These are phyloP conservation scores for Phymastichus coffea DNA, from an alignment of 1,140 invertebrate genomes.

Conservation along the genomic window DNA sequence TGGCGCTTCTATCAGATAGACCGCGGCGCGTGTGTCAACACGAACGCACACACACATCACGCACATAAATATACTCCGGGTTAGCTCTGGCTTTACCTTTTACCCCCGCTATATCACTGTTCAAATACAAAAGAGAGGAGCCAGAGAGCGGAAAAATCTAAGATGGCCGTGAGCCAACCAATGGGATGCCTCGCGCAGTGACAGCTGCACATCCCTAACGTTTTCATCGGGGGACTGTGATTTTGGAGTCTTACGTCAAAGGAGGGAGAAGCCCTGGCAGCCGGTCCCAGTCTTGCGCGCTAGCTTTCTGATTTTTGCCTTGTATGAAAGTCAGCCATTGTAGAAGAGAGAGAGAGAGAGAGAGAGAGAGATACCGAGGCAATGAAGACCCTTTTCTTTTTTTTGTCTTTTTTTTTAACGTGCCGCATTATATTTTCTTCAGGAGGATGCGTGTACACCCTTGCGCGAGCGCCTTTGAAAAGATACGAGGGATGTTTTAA, in stretches of 20 bases:
- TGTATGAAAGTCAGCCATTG: slow-evolving; percentile 56
- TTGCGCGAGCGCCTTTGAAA: not conserved
- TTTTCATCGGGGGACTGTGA: slow-evolving; percentile 16
- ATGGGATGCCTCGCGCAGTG: slow-evolving; percentile 45
- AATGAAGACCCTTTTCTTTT: slow-evolving; percentile 35
- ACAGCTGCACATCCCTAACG: slow-evolving; percentile 54
- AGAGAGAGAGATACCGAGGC: too few relatives aligned
- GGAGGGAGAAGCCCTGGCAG: too few relatives aligned
- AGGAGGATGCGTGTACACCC: slow-evolving; percentile 10
- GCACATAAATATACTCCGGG: not conserved
- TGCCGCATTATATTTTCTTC: slow-evolving; percentile 19
- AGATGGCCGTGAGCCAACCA: slow-evolving; percentile 50
- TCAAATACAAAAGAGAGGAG: slow-evolving; percentile 36
- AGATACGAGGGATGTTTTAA: not conserved
- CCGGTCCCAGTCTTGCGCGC: slow-evolving; percentile 29
- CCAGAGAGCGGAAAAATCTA: slow-evolving; percentile 54
- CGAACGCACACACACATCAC: not conserved
- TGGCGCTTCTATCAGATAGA: too few relatives aligned
- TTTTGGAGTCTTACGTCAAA: slow-evolving; percentile 4
- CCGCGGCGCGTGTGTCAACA: too few relatives aligned
- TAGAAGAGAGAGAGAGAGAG: too few relatives aligned
- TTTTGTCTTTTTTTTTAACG: too few relatives aligned
- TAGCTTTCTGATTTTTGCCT: slow-evolving; percentile 60
- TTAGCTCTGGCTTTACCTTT: not conserved
- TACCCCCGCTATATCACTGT: slow-evolving; percentile 33